phyloP scores from a whole-genome alignment of 1,140 invertebrate species.

The Sarcophaga bullata region DNA sequence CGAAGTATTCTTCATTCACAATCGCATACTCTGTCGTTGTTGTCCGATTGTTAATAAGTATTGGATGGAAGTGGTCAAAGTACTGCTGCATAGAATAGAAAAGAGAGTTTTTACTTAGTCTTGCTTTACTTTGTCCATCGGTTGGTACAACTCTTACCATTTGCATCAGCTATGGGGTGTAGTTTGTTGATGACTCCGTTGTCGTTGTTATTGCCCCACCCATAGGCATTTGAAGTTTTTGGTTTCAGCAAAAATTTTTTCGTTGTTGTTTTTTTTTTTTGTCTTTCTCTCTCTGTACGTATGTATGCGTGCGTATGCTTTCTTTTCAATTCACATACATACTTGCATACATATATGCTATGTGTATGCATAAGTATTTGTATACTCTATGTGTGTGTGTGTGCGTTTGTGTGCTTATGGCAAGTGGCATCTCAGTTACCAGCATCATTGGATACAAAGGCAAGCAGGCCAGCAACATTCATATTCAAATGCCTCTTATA shows the following conservation, averaged over 20 bases:
- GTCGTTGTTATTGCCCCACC: not conserved
- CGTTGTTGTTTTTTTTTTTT: not conserved
- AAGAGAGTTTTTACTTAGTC: slow-evolving; percentile 1
- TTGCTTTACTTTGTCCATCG: slow-evolving; percentile 8
- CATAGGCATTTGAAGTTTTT: slow-evolving; percentile 10
- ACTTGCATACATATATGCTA: not conserved
- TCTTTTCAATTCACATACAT: not conserved
- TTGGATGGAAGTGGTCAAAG: no score
- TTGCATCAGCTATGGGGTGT: not conserved
- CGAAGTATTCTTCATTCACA: not conserved
- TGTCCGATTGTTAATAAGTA: no score
- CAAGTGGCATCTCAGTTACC: slow-evolving; percentile 23
- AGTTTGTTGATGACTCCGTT: not conserved
- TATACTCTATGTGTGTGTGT: not conserved
- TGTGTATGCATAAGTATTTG: no score
- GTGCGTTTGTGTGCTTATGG: not conserved
- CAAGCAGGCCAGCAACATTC: not conserved
- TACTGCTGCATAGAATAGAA: no score
- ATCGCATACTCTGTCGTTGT: no score
- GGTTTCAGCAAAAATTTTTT: not conserved
- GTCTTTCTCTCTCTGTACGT: not conserved
- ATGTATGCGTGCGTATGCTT: no score
- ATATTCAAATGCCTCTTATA: not conserved
- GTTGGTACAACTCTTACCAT: not conserved
- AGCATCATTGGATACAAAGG: slow-evolving; percentile 21